These are phyloP conservation scores for Catharus ustulatus DNA, from an alignment of 2,797 vertebrate species.

Conservation along the genomic window DNA sequence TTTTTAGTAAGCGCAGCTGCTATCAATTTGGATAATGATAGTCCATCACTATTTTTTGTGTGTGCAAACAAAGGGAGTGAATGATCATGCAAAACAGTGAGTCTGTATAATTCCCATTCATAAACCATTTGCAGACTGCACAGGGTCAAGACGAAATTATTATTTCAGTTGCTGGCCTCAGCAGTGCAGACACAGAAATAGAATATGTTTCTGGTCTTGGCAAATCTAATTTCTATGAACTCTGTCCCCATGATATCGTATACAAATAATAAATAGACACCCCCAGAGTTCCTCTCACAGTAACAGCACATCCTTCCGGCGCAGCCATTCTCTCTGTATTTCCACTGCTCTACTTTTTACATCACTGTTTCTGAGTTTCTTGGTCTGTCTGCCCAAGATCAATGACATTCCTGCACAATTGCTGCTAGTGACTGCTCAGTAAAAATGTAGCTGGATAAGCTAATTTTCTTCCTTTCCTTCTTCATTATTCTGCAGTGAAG, in stretches of 20 bases:
- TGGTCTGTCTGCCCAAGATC: constrained; percentile 7
- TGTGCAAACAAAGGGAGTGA: constrained; percentile 74
- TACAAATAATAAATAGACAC: constrained; percentile 46
- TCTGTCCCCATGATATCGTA: not conserved
- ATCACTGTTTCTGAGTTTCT: not conserved
- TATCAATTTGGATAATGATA: constrained; percentile 80
- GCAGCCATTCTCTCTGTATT: not conserved
- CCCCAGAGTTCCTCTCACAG: not conserved
- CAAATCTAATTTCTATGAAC: constrained; percentile 60
- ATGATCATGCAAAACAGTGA: constrained; percentile 56
- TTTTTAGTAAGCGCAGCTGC: constrained; percentile 78
- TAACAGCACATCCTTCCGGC: not conserved
- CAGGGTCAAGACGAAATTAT: constrained; percentile 60
- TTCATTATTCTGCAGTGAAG: constrained; percentile 24
- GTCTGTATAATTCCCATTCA: constrained; percentile 61
- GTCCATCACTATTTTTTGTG: constrained; percentile 75
- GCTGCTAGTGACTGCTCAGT: constrained; percentile 14
- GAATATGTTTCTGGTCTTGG: constrained; percentile 26
- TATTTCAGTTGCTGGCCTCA: constrained; percentile 60
- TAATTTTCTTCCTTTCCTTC: constrained; percentile 50
- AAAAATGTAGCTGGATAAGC: constrained; percentile 25
- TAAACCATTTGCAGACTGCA: constrained; percentile 46
- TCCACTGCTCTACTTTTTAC: constrained; percentile 3
- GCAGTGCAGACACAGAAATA: constrained; percentile 37
- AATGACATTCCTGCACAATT: not conserved